Evolutionary conservation across 2,888 invertebrate species (phyloP).

Genomic region (Polymixis lichenea): DNA sequence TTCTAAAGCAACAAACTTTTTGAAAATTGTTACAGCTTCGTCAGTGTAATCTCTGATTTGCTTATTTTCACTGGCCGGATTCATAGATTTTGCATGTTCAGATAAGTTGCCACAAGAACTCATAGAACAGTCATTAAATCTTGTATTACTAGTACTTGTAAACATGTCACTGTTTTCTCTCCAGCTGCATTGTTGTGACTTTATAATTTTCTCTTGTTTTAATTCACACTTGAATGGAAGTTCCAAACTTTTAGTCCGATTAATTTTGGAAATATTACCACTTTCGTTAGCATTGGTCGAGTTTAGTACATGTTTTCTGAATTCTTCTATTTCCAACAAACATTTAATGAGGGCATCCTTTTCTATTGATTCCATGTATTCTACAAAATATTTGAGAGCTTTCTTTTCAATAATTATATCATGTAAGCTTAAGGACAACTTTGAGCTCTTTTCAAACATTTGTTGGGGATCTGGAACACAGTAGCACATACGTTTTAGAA

Average conservation of each 20-base stretch:
- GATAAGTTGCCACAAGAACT: constrained; percentile 82
- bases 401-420: constrained; percentile 95
- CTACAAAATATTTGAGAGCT: constrained; percentile 95
- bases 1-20: constrained; percentile 94
- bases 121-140: constrained; percentile 74
- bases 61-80: constrained; percentile 61
- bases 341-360: constrained; percentile 93
- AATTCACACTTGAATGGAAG: constrained; percentile 74
- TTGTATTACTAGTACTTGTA: constrained; percentile 70
- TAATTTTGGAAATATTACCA: constrained; percentile 76
- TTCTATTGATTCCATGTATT: constrained; percentile 95
- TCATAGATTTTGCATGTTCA: constrained; percentile 71
- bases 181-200: constrained; percentile 75
- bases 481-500: constrained; percentile 32
- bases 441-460: constrained; percentile 89
- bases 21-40: constrained; percentile 93
- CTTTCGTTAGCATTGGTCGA: constrained; percentile 65
- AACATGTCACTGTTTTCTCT: constrained; percentile 70
- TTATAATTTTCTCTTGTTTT: constrained; percentile 66
- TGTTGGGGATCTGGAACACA: constrained; percentile 80
- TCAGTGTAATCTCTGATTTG: constrained; percentile 82
- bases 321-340: constrained; percentile 94
- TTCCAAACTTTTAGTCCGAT: constrained; percentile 83
- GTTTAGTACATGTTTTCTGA: constrained; percentile 81
- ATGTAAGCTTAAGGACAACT: constrained; percentile 93